A percentile compares a stretch with the other conserved stretches of the same genome.
phyloP scores from a whole-genome alignment of 2,888 invertebrate genomes.

The Corbicula japonica region DNA sequence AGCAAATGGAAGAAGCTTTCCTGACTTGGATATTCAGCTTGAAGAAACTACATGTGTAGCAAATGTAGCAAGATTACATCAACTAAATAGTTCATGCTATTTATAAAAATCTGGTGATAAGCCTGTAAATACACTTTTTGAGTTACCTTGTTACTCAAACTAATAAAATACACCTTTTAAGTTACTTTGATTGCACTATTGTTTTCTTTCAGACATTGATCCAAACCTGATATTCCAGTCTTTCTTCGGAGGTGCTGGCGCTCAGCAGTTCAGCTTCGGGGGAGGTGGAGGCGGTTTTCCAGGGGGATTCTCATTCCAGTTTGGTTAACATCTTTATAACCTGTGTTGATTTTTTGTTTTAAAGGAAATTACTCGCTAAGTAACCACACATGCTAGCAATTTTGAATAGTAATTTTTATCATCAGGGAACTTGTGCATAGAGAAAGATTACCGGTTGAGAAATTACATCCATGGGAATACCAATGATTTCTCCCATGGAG shows the following conservation, averaged over 20 bases:
- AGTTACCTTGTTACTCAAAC: neutral
- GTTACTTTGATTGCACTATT: constrained; percentile 8
- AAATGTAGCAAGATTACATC: neutral
- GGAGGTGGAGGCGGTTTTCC: constrained; percentile 85
- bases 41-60: neutral
- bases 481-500: no score
- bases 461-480: no score
- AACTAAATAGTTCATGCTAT: neutral
- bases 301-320: constrained; percentile 91
- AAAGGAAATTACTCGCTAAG: no score
- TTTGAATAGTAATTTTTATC: no score
- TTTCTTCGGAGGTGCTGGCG: constrained; percentile 90
- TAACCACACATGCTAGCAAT: no score
- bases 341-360: no score
- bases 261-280: constrained; percentile 66
- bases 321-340: constrained; percentile 87
- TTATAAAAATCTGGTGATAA: neutral
- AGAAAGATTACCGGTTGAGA: no score
- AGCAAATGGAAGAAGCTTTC: neutral
- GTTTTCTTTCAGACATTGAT: constrained; percentile 90
- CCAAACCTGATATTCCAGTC: constrained; percentile 94
- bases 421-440: no score
- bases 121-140: neutral
- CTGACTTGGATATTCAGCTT: neutral
- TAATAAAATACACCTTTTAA: neutral